Evolutionary conservation across 2,888 invertebrate species (phyloP).

Genomic region (Hypselothyrea guttata): DNA sequence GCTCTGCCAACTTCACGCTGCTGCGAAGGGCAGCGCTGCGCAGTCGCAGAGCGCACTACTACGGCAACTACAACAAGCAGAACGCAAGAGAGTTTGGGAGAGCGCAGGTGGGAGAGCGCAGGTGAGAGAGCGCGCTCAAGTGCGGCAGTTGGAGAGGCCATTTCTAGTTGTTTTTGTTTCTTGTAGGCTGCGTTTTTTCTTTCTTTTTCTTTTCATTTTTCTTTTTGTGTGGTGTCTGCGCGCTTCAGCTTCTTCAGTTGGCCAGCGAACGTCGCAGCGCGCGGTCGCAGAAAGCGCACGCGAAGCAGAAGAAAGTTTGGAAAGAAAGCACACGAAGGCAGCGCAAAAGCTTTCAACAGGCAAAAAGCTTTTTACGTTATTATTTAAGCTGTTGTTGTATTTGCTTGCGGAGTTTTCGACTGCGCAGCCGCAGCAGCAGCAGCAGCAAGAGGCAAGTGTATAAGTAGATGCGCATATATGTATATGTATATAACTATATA

Average conservation of each 20-base stretch:
- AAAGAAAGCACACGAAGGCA: conserved; percentile 34
- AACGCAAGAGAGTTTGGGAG: conserved; percentile 2
- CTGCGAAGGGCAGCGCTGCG: conserved; percentile 14
- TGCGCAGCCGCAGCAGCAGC: no score
- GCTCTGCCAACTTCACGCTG: no score
- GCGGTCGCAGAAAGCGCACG: conserved; percentile 49
- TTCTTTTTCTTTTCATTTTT: conserved; percentile 10
- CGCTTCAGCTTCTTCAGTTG: conserved; percentile 52
- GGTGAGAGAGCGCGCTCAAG: conserved; percentile 19
- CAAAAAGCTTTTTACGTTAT: no score
- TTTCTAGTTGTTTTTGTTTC: conserved; percentile 39
- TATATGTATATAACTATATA: not conserved
- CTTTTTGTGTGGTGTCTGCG: not conserved
- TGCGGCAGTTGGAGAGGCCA: conserved; percentile 33
- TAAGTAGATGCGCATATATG: not conserved
- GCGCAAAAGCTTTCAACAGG: not conserved
- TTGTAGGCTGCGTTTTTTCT: conserved; percentile 33
- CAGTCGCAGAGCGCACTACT: conserved; percentile 22
- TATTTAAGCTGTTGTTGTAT: no score
- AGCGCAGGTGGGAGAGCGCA: conserved; percentile 7
- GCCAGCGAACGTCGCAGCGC: conserved; percentile 62
- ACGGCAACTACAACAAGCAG: no score
- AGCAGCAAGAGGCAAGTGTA: not conserved
- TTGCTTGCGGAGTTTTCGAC: no score
- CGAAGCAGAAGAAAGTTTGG: conserved; percentile 58